Percentiles rank a stretch among this genome's conserved stretches.
These are phyloP conservation scores for Platygyra sinensis DNA, from an alignment of 64 coral and sea anemone species.

Conservation along the genomic window DNA sequence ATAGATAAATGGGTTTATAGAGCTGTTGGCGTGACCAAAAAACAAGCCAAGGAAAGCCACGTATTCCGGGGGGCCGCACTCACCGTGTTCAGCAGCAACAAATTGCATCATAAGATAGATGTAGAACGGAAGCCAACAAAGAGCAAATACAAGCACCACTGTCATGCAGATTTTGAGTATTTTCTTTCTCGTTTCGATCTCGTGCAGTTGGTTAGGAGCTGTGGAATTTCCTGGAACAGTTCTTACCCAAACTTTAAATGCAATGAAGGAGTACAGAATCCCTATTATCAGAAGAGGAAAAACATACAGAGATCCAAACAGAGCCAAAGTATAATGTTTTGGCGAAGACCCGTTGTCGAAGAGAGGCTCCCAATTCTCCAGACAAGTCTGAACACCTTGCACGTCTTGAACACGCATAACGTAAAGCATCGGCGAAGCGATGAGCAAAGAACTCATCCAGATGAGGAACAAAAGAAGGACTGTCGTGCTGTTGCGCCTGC, in stretches of 20 bases:
- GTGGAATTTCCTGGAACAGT: conserved; percentile 63
- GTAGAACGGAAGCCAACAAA: conserved; percentile 70
- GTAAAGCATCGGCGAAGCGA: conserved; percentile 60
- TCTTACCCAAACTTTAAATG: conserved; percentile 53
- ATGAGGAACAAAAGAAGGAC: conserved; percentile 14
- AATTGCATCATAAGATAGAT: conserved; percentile 21
- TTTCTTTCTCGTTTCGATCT: conserved; percentile 49
- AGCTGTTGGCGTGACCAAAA: conserved; percentile 51
- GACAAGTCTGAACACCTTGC: conserved; percentile 2
- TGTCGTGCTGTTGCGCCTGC: neutral
- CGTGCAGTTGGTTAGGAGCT: conserved; percentile 43
- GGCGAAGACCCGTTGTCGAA: conserved; percentile 14
- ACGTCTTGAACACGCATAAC: neutral
- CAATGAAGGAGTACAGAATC: conserved; percentile 30
- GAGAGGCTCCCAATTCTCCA: conserved; percentile 35
- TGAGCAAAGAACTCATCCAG: conserved; percentile 36
- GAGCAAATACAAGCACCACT: conserved; percentile 61
- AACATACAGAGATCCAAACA: conserved; percentile 23
- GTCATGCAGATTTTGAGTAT: conserved; percentile 74
- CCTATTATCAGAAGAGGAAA: conserved; percentile 34
- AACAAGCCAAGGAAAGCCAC: conserved; percentile 52
- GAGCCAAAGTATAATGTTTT: conserved; percentile 28
- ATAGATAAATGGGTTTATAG: conserved; percentile 61
- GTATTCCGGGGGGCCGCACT: neutral
- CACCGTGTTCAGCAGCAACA: neutral